Conservation (phyloP, 2,797 vertebrate genomes). For the Rhynchonycteris naso region DNA sequence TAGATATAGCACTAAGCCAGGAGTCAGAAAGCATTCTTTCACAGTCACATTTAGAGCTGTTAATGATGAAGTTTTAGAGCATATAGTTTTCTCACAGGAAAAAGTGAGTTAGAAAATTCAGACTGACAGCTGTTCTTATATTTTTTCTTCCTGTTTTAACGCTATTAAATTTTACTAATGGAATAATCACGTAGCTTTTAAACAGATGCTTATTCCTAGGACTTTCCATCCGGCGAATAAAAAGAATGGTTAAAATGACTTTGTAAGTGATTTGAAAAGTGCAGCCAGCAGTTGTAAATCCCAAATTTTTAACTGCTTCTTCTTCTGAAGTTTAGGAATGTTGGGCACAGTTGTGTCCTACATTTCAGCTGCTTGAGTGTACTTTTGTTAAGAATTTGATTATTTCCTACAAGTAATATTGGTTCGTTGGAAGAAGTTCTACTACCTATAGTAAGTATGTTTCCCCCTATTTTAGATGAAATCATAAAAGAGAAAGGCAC, state of each 20-base stretch:
- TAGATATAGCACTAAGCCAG: not conserved
- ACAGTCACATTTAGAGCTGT: not conserved
- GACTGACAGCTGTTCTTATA: not conserved
- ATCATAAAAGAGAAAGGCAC: not conserved
- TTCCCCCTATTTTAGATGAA: not conserved
- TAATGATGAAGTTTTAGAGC: not conserved
- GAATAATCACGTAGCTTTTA: not conserved
- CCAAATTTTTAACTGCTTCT: not conserved
- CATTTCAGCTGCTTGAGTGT: not conserved
- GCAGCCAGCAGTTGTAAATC: not conserved
- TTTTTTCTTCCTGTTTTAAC: constrained; percentile 19
- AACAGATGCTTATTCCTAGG: not conserved
- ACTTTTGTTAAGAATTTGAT: not conserved
- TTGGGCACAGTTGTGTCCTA: not conserved
- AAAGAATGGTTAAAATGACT: constrained; percentile 30
- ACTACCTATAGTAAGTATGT: not conserved
- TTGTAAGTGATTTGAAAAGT: constrained; percentile 61
- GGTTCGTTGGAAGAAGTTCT: not conserved
- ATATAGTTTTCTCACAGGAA: constrained; percentile 16
- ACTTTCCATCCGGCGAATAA: not conserved
- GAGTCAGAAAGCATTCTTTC: not conserved
- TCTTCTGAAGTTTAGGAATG: not conserved
- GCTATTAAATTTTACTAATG: not conserved
- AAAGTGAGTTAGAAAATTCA: constrained; percentile 30
- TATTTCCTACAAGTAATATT: not conserved